phyloP scores from a whole-genome alignment of 2,888 invertebrate genomes.

The Cremastinae sp. region DNA sequence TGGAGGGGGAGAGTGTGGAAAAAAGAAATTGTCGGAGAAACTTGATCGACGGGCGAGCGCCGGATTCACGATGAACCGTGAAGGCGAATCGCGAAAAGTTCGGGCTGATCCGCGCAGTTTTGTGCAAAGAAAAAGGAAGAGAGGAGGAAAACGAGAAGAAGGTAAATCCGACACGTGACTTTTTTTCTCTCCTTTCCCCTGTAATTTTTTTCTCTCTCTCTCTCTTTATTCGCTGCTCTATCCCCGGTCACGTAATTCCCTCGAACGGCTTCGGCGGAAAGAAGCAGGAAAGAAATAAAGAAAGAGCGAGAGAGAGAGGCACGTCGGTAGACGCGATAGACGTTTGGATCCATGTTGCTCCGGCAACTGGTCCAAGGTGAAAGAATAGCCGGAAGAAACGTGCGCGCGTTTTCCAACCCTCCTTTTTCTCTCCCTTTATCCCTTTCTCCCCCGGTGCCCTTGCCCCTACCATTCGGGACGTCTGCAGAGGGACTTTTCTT shows the following conservation, averaged over 20 bases:
- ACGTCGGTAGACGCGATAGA: conserved; percentile 44
- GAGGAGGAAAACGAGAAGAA: conserved; percentile 48
- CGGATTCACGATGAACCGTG: conserved; percentile 10
- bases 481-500: conserved; percentile 47
- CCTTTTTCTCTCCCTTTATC: background rate
- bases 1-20: conserved; percentile 27
- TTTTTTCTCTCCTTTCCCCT: conserved; percentile 37
- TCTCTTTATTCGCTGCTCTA: conserved; percentile 33
- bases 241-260: conserved; percentile 59
- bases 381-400: conserved; percentile 62
- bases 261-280: conserved; percentile 51
- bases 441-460: background rate
- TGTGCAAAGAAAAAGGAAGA: conserved; percentile 28
- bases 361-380: conserved; percentile 62
- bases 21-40: conserved; percentile 18
- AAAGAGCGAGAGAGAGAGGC: conserved; percentile 37
- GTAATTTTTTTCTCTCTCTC: conserved; percentile 20
- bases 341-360: conserved; percentile 61
- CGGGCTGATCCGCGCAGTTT: conserved; percentile 48
- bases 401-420: conserved; percentile 44
- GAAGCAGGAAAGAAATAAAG: conserved; percentile 27
- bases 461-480: conserved; percentile 10
- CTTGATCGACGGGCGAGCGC: background rate
- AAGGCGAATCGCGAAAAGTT: conserved; percentile 41
- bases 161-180: conserved; percentile 54